Base-by-base conservation (phyloP, 2,797 vertebrate species). In the Danio jaintianensis region DNA sequence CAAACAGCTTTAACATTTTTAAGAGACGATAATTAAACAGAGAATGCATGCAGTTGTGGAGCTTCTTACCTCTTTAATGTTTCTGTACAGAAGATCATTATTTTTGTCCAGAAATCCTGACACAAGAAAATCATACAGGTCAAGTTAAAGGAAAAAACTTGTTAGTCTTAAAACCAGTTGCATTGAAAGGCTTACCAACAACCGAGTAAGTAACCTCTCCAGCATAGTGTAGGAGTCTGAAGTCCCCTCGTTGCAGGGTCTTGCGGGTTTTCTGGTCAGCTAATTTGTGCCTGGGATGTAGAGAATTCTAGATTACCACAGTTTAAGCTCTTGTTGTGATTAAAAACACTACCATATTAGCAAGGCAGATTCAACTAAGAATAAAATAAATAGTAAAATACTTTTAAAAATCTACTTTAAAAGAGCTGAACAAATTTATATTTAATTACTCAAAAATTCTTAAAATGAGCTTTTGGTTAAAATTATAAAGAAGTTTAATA, bases 71-170 rank as follows among this genome's bases (percentile, higher is more conserved):
- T 99, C 97, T 92, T 99, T 99, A 78, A 97, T 92, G 88, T 97
- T 97, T 87, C 96, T 94, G 88, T 97, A 98, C 76, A 99, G 91
- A 0, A 99, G 92, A 59, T 99, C 96, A 2, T 96, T 98, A 91
- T 99, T 99, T 92, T 99, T 99, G 89, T 98, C 97, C 88, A 99
- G 90, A 90, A 99, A 99, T 76, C 97, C 97, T 99, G 82, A 80
- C 53, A 40, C 20, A 43, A 16, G 64, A 13, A 71, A 71, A 71
- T 5, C 13, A 45, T 9, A 52, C 0, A 67, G 18, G 6, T 40
- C 36, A 71, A 61, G 10, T 61, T 53, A 29, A 52, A 79, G 4
- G 50, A 80, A 59, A 47, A 40, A 43, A 4, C 4, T 7, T 72
- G 6, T 15, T 56, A 6, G 36, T 13, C 22, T 16, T 22, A 45